Base-by-base conservation (phyloP, 1,140 invertebrate species). In the Papilio machaon region DNA sequence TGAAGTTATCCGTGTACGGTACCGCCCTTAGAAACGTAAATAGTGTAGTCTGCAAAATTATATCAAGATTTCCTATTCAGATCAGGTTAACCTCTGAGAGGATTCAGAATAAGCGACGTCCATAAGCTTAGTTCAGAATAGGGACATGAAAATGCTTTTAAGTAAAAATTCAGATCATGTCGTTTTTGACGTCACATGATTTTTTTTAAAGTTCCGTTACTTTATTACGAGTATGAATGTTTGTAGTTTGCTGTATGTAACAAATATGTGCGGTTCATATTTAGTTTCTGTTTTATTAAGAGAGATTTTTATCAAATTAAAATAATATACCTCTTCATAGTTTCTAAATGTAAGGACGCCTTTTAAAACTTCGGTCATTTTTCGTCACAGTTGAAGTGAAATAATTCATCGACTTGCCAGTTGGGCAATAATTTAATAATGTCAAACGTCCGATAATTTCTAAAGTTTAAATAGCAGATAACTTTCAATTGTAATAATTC, bases 141-240 rank as follows among this genome's bases (percentile, higher is more conserved):
- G 38, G 15, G 23, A 70, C 64, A 70, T 35, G 64, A 35, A 15
- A 70, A 70, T 70, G 64, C 64, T 70, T 70, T 70, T 17, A 70
- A 35, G 64, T 70, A 35, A 35, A 67, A 70, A 70, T 70, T 70
- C 64, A 70, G 35, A 70, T 0, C 30, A 30, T 70, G 30, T 60
- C 58, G n/a, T 38, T 38, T 67, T 70, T 70, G 30, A 35, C 11
- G 30, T 35, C 64, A 35, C 30, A 38, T 35, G 30, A 70, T 38
- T 38, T 7, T 35, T 35, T 70, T 70, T 38, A 35, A 70, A 13
- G 30, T 70, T 67, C 30, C 64, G 11, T 38, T 15, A 64, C 23
- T 6, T 11, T 64, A 64, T 17, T 17, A 19, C 30, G 64, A 38
- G 10, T n/a, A n/a, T n/a, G n/a, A n/a, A n/a, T n/a, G n/a, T n/a